Base-by-base conservation (phyloP, 1,140 invertebrate genomes). In the Wiebesia pumilae region DNA sequence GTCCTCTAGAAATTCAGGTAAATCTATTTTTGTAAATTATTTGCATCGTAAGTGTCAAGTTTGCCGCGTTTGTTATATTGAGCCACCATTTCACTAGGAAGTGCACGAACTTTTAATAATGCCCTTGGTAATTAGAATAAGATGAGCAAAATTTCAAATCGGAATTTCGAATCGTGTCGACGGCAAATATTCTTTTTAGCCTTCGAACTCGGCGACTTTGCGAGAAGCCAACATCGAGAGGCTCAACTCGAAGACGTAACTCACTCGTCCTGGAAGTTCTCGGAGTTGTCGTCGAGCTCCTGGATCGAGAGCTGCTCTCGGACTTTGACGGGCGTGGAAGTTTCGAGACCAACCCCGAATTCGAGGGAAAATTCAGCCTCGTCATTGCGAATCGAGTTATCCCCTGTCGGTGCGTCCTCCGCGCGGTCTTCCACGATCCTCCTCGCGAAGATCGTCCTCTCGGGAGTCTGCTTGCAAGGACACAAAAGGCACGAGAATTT, bases 321-420 rank as follows among this genome's bases (percentile, higher is more conserved):
- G 58, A 9, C 30, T 82, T 90, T 90, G 84, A 90, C 85, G 54
- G 90, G 90, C 84, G 89, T 91, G 43, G 90, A 90, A 84, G 89
- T 90, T 89, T 89, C 89, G 84, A 88, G 85, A 67, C 84, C 81
- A 75, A 83, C 86, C 84, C 86, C 88, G 84, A 88, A 86, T 81
- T 86, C 88, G 85, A 89, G 88, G 85, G 85, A 79, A 62, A 58
- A 83, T 84, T 89, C 88, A 62, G 80, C 58, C 73, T 83, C 88
- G 65, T 81, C 77, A 84, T 62, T 84, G 40, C 84, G 87, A 89
- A 88, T 89, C 86, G 85, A 88, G 83, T 89, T 89, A 89, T 87
- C 88, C 69, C 78, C 84, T 73, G 83, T 83, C 71, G 81, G 43
- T 77, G 71, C 58, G 83, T 67, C 35, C 65, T 65, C 54, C 0